Conservation (phyloP, 2,888 invertebrate species). For the Chaetoderma sp. region DNA sequence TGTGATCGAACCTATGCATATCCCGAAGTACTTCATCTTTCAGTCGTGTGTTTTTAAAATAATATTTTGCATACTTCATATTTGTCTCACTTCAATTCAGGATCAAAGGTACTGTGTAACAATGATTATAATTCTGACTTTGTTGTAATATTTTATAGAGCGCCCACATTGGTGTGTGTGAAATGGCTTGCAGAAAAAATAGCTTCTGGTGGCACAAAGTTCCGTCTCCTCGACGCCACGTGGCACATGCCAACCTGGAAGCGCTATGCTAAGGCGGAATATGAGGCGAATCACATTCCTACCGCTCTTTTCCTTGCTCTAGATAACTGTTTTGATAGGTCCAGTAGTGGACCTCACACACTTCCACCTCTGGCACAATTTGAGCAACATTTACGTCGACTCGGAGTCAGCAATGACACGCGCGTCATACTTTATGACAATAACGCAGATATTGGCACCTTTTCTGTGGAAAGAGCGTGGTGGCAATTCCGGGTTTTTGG, state of each 20-base stretch:
- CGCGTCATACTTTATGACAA: conserved; percentile 64
- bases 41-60: too few species aligned
- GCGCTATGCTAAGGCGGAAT: conserved; percentile 51
- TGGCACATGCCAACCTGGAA: conserved; percentile 58
- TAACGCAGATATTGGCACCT: conserved; percentile 48
- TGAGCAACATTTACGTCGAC: conserved; percentile 53
- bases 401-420: conserved; percentile 57
- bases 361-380: conserved; percentile 52
- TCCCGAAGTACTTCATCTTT: too few species aligned
- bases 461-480: conserved; percentile 62
- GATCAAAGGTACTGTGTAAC: too few species aligned
- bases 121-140: too few species aligned
- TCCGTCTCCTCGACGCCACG: conserved; percentile 58
- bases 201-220: conserved; percentile 32
- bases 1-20: too few species aligned
- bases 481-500: conserved; percentile 63
- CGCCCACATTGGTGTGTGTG: conserved; percentile 32
- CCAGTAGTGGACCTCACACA: conserved; percentile 52
- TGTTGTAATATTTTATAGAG: too few species aligned
- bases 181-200: conserved; percentile 36
- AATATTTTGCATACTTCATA: too few species aligned
- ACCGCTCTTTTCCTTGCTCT: conserved; percentile 64
- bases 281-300: conserved; percentile 56
- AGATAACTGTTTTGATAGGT: conserved; percentile 54
- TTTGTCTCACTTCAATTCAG: too few species aligned